A percentile compares a stretch with the other conserved stretches of the same genome.
phyloP scores from a whole-genome alignment of 1,140 invertebrate genomes.

The Aphidius ervi region DNA sequence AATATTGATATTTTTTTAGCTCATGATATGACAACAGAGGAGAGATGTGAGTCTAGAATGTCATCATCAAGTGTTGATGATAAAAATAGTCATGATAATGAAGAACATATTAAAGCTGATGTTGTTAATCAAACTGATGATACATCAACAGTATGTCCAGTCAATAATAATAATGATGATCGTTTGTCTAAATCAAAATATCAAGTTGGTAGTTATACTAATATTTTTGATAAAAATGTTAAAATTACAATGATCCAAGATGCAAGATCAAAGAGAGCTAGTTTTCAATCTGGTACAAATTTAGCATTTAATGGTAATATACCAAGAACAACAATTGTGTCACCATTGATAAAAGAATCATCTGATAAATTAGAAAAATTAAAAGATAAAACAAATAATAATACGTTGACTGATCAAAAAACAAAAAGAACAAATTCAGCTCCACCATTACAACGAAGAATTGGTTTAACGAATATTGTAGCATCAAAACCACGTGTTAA shows the following conservation, averaged over 20 bases:
- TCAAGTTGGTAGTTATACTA: too few species aligned
- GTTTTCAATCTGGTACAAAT: constrained; percentile 40
- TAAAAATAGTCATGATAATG: neutral
- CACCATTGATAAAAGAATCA: constrained; percentile 9
- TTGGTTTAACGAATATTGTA: constrained; percentile 16
- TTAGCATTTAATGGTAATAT: constrained; percentile 37
- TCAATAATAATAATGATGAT: neutral
- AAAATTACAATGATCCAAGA: constrained; percentile 17
- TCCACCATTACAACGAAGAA: constrained; percentile 31
- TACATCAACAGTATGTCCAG: neutral
- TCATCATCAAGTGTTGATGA: constrained; percentile 27
- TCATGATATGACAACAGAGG: constrained; percentile 42
- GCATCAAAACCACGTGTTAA: constrained; percentile 30
- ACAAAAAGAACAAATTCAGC: constrained; percentile 39
- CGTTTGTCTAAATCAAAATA: neutral
- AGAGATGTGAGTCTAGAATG: constrained; percentile 38
- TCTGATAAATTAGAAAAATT: neutral
- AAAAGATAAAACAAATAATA: neutral
- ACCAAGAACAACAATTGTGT: constrained; percentile 6
- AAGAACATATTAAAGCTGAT: neutral
- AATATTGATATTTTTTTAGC: constrained; percentile 58
- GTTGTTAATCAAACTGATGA: constrained; percentile 4
- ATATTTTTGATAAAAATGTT: neutral
- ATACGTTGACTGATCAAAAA: constrained; percentile 14
- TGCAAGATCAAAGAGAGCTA: constrained; percentile 40